Evolutionary conservation across 2,888 invertebrate genomes (phyloP), one percentile per base, ranked within the genome.

Genomic region (Melieria omissa): DNA sequence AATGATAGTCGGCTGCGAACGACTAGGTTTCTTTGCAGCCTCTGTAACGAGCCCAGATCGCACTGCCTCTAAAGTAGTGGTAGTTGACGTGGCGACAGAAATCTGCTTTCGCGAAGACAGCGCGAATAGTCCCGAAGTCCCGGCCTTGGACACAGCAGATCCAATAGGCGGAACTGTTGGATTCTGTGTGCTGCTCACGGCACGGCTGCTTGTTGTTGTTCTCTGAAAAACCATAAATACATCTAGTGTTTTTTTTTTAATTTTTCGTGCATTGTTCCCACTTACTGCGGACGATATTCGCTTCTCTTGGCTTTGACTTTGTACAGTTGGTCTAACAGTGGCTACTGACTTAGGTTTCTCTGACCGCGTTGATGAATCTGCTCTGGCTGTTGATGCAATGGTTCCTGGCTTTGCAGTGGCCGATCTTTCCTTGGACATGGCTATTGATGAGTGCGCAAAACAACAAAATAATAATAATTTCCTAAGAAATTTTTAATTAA

Each of bases 241-340:
- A 29, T 29, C 3, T 29, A 29, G 29, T 29, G 29, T 29, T 3
- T 29, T 3, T 3, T 29, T 3, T 29, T 29, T 29, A 1, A 29
- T 29, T 29, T 29, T 29, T 29, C 29, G 29, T 29, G 29, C 1
- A 46, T 4, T 46, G 7, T 14, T 9, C 12, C 0, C n/a, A 69
- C 62, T 57, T 69, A 69, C 69, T 12, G 55, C 10, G 41, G 61
- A 54, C 16, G 55, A 46, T 5, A 47, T 49, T 55, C 45, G 4
- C 41, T 57, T 58, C 8, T 74, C 67, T 49, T 29, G 29, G 29
- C 29, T 29, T 29, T 29, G 29, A 29, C 71, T 73, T 68, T 77
- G 78, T 42, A 77, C 70, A 29, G 78, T 78, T 44, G 77, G 76
- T 58, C 74, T 62, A 6, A 77, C 78, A 45, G 76, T 78, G 3